Percentiles rank a stretch among this genome's conserved stretches.
Evolutionary conservation across 2,113 vertebrate species (phyloP).

Genomic region (Oriolus oriolus): DNA sequence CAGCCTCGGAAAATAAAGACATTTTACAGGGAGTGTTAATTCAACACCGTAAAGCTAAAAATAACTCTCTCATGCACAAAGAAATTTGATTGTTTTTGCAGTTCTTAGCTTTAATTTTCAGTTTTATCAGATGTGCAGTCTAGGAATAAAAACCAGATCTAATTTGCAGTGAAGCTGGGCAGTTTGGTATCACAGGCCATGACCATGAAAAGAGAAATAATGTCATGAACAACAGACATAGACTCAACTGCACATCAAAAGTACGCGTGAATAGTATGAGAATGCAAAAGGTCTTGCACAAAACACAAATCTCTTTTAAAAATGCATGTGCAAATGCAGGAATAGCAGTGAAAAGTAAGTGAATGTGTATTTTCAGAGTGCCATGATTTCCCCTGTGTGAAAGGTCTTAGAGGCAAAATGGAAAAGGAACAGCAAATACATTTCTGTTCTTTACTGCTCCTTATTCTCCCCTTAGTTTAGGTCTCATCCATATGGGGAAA

Average conservation of each 20-base stretch:
- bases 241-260: neutral
- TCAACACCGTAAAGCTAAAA: neutral
- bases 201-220: neutral
- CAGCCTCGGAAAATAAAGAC: neutral
- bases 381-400: neutral
- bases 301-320: slow-evolving; percentile 19
- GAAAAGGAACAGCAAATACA: neutral
- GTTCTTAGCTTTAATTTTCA: neutral
- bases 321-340: neutral
- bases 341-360: neutral
- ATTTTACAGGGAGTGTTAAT: neutral
- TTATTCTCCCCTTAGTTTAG: slow-evolving; percentile 11
- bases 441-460: slow-evolving; percentile 6
- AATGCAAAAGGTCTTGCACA: neutral
- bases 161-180: neutral
- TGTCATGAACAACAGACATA: neutral
- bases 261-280: neutral
- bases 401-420: slow-evolving; percentile 28
- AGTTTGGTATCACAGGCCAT: neutral
- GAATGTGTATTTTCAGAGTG: neutral
- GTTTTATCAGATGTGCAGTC: neutral
- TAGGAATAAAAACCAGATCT: neutral
- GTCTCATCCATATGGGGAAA: slow-evolving; percentile 8
- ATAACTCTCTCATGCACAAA: neutral
- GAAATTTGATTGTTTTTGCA: neutral